Evolutionary conservation across 2,113 vertebrate genomes (phyloP).

Genomic region (Grammomys surdaster): DNA sequence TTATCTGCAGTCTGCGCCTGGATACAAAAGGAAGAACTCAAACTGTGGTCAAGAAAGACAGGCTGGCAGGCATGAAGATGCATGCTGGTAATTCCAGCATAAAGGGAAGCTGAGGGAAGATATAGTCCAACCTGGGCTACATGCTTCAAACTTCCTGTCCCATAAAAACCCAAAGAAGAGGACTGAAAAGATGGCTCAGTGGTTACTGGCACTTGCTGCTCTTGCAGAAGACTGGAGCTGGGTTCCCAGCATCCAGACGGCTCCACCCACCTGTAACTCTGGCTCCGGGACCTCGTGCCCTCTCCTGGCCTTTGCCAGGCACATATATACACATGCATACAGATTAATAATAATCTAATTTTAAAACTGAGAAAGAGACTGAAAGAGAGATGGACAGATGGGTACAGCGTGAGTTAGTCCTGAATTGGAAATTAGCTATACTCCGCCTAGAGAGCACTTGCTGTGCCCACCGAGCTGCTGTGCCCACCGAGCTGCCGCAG

Average conservation of each 20-base stretch:
- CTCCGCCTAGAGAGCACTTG: not conserved
- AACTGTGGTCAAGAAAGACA: not conserved
- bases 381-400: not conserved
- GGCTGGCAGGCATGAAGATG: not conserved
- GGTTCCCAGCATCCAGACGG: not conserved
- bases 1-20: not conserved
- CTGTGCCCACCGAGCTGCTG: no score
- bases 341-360: not conserved
- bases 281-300: not conserved
- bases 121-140: not conserved
- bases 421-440: not conserved
- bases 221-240: not conserved
- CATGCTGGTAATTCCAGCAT: not conserved
- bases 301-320: not conserved
- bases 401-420: not conserved
- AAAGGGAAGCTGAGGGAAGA: not conserved
- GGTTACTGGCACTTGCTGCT: not conserved
- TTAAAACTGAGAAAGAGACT: not conserved
- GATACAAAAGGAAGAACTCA: constrained; percentile 17
- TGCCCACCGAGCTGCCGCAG: no score
- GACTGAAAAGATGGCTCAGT: not conserved
- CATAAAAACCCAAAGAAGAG: not conserved
- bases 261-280: not conserved
- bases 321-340: not conserved
- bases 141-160: not conserved